Base-by-base conservation (phyloP, 92 coral and sea anemone genomes). In the Epizoanthus ramosus region DNA sequence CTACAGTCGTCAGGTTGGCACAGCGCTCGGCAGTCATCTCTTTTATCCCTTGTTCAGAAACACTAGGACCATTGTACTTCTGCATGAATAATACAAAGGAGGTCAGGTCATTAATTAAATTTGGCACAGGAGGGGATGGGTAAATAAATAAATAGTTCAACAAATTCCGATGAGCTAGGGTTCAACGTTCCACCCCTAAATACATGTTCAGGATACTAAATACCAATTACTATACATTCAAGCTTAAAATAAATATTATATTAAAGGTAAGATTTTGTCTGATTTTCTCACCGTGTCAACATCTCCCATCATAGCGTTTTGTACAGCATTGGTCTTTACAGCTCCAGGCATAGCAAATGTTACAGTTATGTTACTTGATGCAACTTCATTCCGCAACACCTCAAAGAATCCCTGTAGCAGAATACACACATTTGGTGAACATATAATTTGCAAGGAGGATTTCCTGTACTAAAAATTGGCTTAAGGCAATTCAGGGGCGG, bases 281-380 rank as follows among this genome's bases (percentile, higher is more conserved):
- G 15, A 50, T 50, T 50, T 50, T 50, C 54, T 50, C 54, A 77
- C 82, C 82, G 19, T 77, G 82, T 77, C 69, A 14, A 77, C 47
- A 63, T 77, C 83, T 81, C 80, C 87, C 57, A 80, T 87, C 71
- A 74, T 75, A 33, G 87, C 87, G 35, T 87, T 81, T 43, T 82
- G 69, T 1, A 87, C 86, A 43, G 80, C 85, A 25, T 83, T 80
- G 25, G 90, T 73, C 16, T 47, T 66, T 8, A 87, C 75, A 17
- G 90, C 86, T 35, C 90, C 90, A 81, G 90, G 90, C 67, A 79
- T 74, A n/a, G 85, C 81, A 72, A 64, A 57, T 18, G 90, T 81
- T 21, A 87, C 79, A 21, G 83, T 65, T 22, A 87, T 82, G 10
- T 74, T 68, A 24, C 71, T 87, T 31, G 79, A 66, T 56, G 64